Conservation (phyloP, 2,888 invertebrate genomes). For the Spilarctia lutea region DNA sequence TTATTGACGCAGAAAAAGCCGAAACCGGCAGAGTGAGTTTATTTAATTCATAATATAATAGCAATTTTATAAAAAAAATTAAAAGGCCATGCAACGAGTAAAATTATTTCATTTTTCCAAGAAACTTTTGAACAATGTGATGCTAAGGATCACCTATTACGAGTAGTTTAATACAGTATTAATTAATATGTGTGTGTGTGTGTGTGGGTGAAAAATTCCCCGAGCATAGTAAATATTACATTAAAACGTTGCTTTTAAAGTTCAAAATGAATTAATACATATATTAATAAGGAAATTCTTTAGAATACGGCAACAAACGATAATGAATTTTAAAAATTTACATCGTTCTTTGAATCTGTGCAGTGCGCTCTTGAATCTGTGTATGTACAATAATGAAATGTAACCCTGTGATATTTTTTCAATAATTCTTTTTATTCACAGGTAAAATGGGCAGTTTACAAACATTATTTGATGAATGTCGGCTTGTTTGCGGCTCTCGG, state of each 20-base stretch:
- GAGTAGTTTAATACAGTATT: background rate
- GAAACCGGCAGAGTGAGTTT: constrained; percentile 94
- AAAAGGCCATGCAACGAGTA: background rate
- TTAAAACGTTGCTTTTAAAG: background rate
- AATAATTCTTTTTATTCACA: constrained; percentile 57
- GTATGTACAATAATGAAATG: no score
- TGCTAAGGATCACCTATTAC: no score
- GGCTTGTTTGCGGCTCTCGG: constrained; percentile 90
- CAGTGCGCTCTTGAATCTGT: no score
- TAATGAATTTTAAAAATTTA: no score
- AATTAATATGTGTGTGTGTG: background rate
- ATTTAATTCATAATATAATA: background rate
- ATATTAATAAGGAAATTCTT: background rate
- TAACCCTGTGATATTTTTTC: no score
- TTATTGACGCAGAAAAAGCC: constrained; percentile 96
- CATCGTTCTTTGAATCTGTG: no score
- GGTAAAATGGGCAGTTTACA: constrained; percentile 96
- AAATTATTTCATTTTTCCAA: background rate
- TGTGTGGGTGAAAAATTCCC: no score
- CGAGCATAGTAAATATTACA: background rate
- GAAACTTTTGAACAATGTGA: background rate
- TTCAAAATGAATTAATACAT: background rate
- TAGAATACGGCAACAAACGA: background rate
- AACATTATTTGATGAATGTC: constrained; percentile 94
- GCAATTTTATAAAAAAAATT: background rate